A percentile compares a stretch with the other conserved stretches of the same genome.
Conservation (phyloP, 2,888 invertebrate species). For the Adelphocoris suturalis region DNA sequence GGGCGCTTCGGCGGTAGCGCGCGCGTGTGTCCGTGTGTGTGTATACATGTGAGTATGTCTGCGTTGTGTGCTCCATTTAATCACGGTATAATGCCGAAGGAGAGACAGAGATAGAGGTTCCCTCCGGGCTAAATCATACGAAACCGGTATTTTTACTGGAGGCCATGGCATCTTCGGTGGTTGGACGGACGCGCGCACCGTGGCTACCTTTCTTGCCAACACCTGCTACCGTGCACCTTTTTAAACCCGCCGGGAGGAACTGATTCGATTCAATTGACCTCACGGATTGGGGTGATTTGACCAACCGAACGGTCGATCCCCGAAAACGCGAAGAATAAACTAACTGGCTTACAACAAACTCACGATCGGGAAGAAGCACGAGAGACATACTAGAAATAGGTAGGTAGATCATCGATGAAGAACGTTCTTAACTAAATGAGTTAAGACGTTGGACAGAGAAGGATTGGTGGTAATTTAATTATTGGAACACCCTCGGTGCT, state of each 20-base stretch:
- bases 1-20: slow-evolving; percentile 38
- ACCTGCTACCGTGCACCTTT: slow-evolving; percentile 62
- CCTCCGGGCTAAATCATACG: slow-evolving; percentile 65
- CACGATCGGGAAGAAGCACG: no score
- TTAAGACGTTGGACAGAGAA: no score
- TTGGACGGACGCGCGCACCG: slow-evolving; percentile 40
- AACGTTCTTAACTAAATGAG: no score
- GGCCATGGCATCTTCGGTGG: slow-evolving; percentile 57
- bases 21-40: slow-evolving; percentile 25
- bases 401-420: no score
- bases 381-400: no score
- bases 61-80: slow-evolving; percentile 65
- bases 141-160: slow-evolving; percentile 66
- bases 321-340: no score
- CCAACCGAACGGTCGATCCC: no score
- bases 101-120: slow-evolving; percentile 27
- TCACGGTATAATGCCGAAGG: slow-evolving; percentile 65
- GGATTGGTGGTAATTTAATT: no score
- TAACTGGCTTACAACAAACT: no score
- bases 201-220: slow-evolving; percentile 46
- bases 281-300: neutral
- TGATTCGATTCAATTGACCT: slow-evolving; percentile 22
- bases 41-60: neutral
- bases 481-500: no score
- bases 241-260: slow-evolving; percentile 26